Percentiles rank a stretch among this genome's conserved stretches.
Conservation (phyloP, 2,888 invertebrate species). For the Lysandra bellargus region DNA sequence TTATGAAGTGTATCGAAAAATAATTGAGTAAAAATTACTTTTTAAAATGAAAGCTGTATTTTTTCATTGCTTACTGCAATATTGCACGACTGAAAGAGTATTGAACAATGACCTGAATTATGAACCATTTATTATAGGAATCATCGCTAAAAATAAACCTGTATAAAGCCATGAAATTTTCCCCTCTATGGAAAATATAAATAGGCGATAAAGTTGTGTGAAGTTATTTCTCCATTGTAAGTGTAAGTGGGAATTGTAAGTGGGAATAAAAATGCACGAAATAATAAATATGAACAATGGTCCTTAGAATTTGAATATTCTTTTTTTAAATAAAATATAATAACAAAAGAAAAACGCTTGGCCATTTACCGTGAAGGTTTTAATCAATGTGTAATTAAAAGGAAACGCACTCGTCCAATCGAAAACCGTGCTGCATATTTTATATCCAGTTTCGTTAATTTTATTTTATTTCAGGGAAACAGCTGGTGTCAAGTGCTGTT, state of each 20-base stretch:
- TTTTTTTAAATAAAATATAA: slow-evolving; percentile 26
- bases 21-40: background rate
- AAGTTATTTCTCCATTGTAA: background rate
- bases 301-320: slow-evolving; percentile 14
- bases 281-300: background rate
- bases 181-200: background rate
- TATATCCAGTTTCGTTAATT: background rate
- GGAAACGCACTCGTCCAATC: slow-evolving; percentile 14
- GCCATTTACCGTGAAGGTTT: slow-evolving; percentile 33
- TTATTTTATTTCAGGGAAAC: background rate
- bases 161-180: background rate
- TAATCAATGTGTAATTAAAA: slow-evolving; percentile 36
- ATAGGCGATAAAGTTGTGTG: background rate
- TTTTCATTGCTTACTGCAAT: background rate
- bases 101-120: slow-evolving; percentile 6
- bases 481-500: slow-evolving; percentile 11
- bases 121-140: background rate
- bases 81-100: background rate
- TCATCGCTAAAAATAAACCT: background rate
- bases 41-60: background rate
- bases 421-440: background rate
- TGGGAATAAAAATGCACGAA: background rate
- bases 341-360: slow-evolving; percentile 29
- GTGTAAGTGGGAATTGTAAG: background rate
- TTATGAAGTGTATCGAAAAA: background rate